These are phyloP conservation scores for Mercenaria mercenaria DNA, from an alignment of 1,140 invertebrate genomes.

Conservation along the genomic window DNA sequence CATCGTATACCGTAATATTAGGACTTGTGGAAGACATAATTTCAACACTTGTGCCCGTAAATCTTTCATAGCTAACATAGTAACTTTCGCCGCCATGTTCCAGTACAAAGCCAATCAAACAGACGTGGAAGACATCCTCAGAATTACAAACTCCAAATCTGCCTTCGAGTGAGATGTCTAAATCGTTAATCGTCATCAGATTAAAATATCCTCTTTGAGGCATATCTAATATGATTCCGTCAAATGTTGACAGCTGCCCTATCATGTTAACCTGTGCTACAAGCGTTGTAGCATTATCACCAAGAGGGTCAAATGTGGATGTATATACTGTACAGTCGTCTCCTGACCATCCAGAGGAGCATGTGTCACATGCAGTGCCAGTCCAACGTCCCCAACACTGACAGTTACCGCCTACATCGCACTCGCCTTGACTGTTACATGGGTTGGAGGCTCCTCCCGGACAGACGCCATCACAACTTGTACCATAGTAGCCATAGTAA, in stretches of 20 bases:
- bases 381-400: constrained; percentile 69
- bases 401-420: constrained; percentile 67
- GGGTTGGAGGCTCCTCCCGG: constrained; percentile 66
- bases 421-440: constrained; percentile 72
- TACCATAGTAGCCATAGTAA: constrained; percentile 73
- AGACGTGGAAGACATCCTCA: constrained; percentile 26
- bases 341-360: constrained; percentile 67
- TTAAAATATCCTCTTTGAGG: constrained; percentile 46
- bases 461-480: constrained; percentile 65
- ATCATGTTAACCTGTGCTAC: constrained; percentile 63
- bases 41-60: constrained; percentile 48
- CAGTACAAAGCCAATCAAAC: constrained; percentile 68
- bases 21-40: constrained; percentile 26
- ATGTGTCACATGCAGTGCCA: constrained; percentile 66
- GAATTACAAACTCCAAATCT: constrained; percentile 57
- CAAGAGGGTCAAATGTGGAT: constrained; percentile 27
- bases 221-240: constrained; percentile 67
- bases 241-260: constrained; percentile 67
- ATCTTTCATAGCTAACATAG: constrained; percentile 53
- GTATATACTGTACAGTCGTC: constrained; percentile 70
- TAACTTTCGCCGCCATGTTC: constrained; percentile 53
- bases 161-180: constrained; percentile 30
- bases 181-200: constrained; percentile 26
- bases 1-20: constrained; percentile 34
- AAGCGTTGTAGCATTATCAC: constrained; percentile 13